Evolutionary conservation across 2,888 invertebrate genomes (phyloP).

Genomic region (Lasioglossum villosulum): DNA sequence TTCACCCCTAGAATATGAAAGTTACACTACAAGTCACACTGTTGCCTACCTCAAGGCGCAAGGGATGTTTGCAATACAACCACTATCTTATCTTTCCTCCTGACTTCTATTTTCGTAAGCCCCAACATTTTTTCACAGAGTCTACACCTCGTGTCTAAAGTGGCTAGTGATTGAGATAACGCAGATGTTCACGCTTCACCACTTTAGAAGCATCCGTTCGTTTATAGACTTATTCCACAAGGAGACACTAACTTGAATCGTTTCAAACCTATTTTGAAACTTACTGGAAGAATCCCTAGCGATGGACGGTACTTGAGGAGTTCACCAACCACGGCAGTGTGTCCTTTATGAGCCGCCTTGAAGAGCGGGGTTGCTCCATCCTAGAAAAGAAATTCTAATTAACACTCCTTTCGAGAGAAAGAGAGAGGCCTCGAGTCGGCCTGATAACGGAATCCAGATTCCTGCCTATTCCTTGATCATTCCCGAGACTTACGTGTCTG

Average conservation of each 20-base stretch:
- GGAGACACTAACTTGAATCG: not conserved
- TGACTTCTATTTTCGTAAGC: not conserved
- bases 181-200: not conserved
- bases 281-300: constrained; percentile 92
- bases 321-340: constrained; percentile 93
- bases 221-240: not conserved
- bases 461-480: constrained; percentile 22
- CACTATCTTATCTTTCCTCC: not conserved
- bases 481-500: constrained; percentile 88
- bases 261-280: constrained; percentile 70
- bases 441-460: constrained; percentile 25
- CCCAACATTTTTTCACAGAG: not conserved
- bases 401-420: not conserved
- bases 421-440: not conserved
- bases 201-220: not conserved
- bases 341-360: constrained; percentile 98
- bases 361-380: constrained; percentile 97
- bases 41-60: not conserved
- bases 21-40: not conserved
- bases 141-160: not conserved
- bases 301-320: constrained; percentile 93
- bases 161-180: not conserved
- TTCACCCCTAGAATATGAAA: not conserved
- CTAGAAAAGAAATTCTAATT: constrained; percentile 83
- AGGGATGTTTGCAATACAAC: not conserved